Evolutionary conservation across 2,113 vertebrate genomes (phyloP).

Genomic region (Callionymus lyra): DNA sequence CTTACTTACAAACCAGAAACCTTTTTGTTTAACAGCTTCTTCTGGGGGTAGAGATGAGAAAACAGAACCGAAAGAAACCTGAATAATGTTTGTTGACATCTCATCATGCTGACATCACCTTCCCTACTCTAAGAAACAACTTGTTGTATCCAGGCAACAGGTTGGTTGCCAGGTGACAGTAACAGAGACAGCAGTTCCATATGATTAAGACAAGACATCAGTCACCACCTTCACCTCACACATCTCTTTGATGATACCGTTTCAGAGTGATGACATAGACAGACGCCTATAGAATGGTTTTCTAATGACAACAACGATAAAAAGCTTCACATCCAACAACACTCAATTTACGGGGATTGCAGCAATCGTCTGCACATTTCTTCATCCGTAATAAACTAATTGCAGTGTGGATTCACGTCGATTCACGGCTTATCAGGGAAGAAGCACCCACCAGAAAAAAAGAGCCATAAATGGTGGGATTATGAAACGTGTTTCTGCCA

Average conservation of each 20-base stretch:
- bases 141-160: constrained; percentile 68
- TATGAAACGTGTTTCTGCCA: constrained; percentile 35
- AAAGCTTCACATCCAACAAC: background rate
- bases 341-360: constrained; percentile 1
- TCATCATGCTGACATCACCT: constrained; percentile 19
- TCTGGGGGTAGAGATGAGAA: background rate
- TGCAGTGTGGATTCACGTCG: constrained; percentile 8
- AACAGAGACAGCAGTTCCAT: constrained; percentile 37
- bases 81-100: constrained; percentile 12
- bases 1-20: no score
- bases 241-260: constrained; percentile 16
- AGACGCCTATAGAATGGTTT: constrained; percentile 1
- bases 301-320: background rate
- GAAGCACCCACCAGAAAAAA: constrained; percentile 15
- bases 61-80: background rate
- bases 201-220: constrained; percentile 38
- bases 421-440: constrained; percentile 20
- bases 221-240: constrained; percentile 21
- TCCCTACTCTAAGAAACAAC: constrained; percentile 35
- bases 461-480: constrained; percentile 42
- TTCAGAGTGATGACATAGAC: constrained; percentile 9
- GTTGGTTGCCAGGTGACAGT: constrained; percentile 70
- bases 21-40: constrained; percentile 7
- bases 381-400: constrained; percentile 28
- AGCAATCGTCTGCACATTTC: constrained; percentile 1